Base-by-base conservation (phyloP, 1,140 invertebrate species). In the Bombus polaris region DNA sequence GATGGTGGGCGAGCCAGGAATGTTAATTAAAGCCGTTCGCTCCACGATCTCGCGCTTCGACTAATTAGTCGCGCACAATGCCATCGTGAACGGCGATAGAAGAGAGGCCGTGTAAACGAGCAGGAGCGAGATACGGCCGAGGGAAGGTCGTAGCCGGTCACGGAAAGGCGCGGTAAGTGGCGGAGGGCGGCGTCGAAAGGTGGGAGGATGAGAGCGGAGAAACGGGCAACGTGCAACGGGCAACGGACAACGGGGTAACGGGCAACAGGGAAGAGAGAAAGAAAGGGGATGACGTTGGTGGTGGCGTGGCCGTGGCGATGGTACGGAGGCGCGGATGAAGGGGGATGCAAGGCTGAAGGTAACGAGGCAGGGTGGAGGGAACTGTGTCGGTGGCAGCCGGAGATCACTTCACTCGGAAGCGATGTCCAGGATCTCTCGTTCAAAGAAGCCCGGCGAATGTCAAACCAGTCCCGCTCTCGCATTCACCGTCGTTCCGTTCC, bases 11-110 rank as follows among this genome's bases (percentile, higher is more conserved):
- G 92, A 93, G 91, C 89, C 90, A 92, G 94, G 94, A 95, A 95
- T 95, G 94, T 95, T 95, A 95, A 95, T 95, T 95, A 95, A 95
- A 95, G 92, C 94, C 92, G 93, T 95, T 94, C 92, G 93, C 94
- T 93, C 90, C 92, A 94, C 92, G 93, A 94, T 95, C 93, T 94
- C 92, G 92, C 93, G 94, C 93, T 94, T 94, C 93, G 93, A 94
- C 94, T 95, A 95, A 95, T 95, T 95, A 95, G 94, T 94, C 93
- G 93, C 91, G 93, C 91, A 94, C 94, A 94, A 94, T 94, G 93
- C 92, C 90, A 92, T 88, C 87, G 87, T 90, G 89, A 92, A 87
- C 91, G 89, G 39, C 83, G 83, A 65, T 86, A 73, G 90, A 90
- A 85, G 87, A 90, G 83, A 83, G 72, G 75, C 47, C 80, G 78